Evolutionary conservation across 1,140 invertebrate species (phyloP).

Genomic region (Apis mellifera): Amel_HAv3.1 CM009931.2:17615001-17615500

Average conservation of each 20-base stretch:
- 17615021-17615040: neutral
- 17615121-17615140: neutral
- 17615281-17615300: constrained; percentile 84
- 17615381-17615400: constrained; percentile 86
- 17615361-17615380: constrained; percentile 85
- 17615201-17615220: too few relatives aligned
- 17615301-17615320: constrained; percentile 86
- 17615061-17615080: neutral
- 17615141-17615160: neutral
- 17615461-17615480: constrained; percentile 79
- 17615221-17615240: neutral
- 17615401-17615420: constrained; percentile 88
- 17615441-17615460: constrained; percentile 86
- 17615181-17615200: neutral
- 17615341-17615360: constrained; percentile 85
- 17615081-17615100: constrained; percentile 31
- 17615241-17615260: constrained; percentile 34
- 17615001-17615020: neutral
- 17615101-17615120: constrained; percentile 10
- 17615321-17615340: constrained; percentile 83
- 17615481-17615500: neutral
- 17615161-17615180: constrained; percentile 23
- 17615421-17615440: constrained; percentile 85
- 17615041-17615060: neutral
- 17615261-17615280: constrained; percentile 81